These are phyloP conservation scores for Sycobia sp. DNA, from an alignment of 1,140 invertebrate species.

Conservation along the genomic window DNA sequence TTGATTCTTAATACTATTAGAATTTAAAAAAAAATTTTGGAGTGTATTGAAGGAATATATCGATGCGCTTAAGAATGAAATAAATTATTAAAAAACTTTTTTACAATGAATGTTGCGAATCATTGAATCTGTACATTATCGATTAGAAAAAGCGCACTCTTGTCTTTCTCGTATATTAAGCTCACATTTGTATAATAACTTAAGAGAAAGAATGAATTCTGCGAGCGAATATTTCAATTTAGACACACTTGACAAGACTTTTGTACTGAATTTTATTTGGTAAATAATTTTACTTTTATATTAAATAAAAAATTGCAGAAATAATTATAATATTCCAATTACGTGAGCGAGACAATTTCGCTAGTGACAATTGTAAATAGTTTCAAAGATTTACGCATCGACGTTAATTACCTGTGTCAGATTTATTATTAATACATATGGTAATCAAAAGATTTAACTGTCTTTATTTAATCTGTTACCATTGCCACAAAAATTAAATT, in stretches of 20 bases:
- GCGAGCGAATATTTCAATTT: constrained; percentile 27
- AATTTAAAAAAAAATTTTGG: constrained; percentile 4
- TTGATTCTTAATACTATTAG: no score
- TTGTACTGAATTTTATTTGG: constrained; percentile 51
- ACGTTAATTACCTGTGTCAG: constrained; percentile 37
- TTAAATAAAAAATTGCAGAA: constrained; percentile 40
- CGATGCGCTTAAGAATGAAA: constrained; percentile 3
- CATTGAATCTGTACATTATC: constrained; percentile 32
- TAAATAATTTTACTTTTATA: constrained; percentile 55
- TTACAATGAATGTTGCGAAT: constrained; percentile 1
- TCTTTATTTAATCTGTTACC: no score
- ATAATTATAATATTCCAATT: neutral
- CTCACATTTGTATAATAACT: constrained; percentile 36
- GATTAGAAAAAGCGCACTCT: constrained; percentile 28
- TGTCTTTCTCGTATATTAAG: constrained; percentile 29
- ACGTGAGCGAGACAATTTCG: constrained; percentile 1
- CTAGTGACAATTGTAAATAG: constrained; percentile 46
- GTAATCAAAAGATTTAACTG: constrained; percentile 29
- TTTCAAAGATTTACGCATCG: constrained; percentile 47
- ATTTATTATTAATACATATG: constrained; percentile 41
- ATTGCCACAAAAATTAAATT: neutral
- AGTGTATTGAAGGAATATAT: constrained; percentile 4
- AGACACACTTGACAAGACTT: constrained; percentile 38
- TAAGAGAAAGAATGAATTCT: constrained; percentile 35
- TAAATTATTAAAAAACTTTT: constrained; percentile 6